Evolutionary conservation across 2,797 vertebrate genomes (phyloP).

Genomic region (Oreochromis grahami): DNA sequence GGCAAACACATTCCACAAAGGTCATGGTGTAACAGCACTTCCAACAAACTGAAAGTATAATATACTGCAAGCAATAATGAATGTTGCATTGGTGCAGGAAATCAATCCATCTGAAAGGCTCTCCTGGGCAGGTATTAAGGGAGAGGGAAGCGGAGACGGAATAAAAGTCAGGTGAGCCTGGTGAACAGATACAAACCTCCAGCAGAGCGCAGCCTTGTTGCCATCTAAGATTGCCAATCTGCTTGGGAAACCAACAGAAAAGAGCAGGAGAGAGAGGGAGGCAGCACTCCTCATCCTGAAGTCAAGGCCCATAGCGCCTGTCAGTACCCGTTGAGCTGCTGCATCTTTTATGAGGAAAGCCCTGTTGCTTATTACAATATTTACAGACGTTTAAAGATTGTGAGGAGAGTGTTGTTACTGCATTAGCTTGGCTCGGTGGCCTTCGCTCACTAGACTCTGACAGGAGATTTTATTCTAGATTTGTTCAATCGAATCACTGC

Average conservation of each 20-base stretch:
- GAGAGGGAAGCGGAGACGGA: constrained; percentile 3
- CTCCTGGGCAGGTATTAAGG: constrained; percentile 34
- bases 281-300: constrained; percentile 62
- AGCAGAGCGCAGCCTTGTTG: constrained; percentile 38
- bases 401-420: constrained; percentile 55
- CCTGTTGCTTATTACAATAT: constrained; percentile 78
- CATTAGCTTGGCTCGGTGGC: constrained; percentile 59
- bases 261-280: constrained; percentile 27
- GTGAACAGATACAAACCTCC: constrained; percentile 43
- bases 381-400: constrained; percentile 73
- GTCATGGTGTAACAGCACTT: constrained; percentile 60
- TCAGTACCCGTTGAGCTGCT: constrained; percentile 71
- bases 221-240: constrained; percentile 53
- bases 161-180: constrained; percentile 34
- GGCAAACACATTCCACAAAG: constrained; percentile 58
- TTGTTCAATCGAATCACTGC: constrained; percentile 56
- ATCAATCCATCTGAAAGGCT: constrained; percentile 61
- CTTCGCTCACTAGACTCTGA: constrained; percentile 47
- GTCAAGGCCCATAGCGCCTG: constrained; percentile 70
- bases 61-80: constrained; percentile 50
- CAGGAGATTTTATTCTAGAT: constrained; percentile 40
- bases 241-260: constrained; percentile 54
- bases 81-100: constrained; percentile 51
- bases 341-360: constrained; percentile 76
- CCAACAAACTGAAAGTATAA: constrained; percentile 48